Conservation (phyloP, 2,888 invertebrate species). For the Eupithecia dodoneata region DNA sequence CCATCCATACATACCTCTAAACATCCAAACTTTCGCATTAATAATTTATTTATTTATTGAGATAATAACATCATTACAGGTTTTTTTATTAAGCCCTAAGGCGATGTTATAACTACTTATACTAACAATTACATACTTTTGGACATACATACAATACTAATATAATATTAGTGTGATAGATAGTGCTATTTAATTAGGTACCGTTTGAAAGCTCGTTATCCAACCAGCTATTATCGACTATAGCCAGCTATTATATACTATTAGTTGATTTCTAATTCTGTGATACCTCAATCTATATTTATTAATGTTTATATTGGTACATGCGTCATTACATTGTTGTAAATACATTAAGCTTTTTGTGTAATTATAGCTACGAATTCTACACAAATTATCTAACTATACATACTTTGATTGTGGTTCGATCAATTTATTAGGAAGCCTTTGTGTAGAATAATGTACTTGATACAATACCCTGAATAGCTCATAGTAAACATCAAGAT, state of each 20-base stretch:
- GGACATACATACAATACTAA: too few species aligned
- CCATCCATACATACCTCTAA: too few species aligned
- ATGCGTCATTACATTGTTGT: neutral
- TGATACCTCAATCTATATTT: neutral
- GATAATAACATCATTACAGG: too few species aligned
- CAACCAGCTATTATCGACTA: neutral
- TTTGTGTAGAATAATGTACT: slow-evolving; percentile 29
- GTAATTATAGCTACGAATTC: neutral
- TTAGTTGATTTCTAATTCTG: neutral
- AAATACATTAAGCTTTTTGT: slow-evolving; percentile 4
- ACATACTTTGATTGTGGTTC: slow-evolving; percentile 25
- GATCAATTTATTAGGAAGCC: slow-evolving; percentile 26
- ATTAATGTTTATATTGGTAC: neutral
- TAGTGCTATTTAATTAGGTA: too few species aligned
- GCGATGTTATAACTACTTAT: too few species aligned
- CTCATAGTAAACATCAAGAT: slow-evolving; percentile 29
- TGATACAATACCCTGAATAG: slow-evolving; percentile 37
- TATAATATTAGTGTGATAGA: too few species aligned
- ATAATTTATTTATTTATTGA: too few species aligned
- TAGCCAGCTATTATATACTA: too few species aligned
- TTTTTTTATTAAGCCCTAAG: too few species aligned
- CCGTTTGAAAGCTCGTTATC: neutral
- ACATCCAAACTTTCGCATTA: too few species aligned
- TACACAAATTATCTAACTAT: slow-evolving; percentile 20
- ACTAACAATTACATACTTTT: too few species aligned